Base-by-base conservation (phyloP, 2,888 invertebrate species). In the Xiphydria camelus region DNA sequence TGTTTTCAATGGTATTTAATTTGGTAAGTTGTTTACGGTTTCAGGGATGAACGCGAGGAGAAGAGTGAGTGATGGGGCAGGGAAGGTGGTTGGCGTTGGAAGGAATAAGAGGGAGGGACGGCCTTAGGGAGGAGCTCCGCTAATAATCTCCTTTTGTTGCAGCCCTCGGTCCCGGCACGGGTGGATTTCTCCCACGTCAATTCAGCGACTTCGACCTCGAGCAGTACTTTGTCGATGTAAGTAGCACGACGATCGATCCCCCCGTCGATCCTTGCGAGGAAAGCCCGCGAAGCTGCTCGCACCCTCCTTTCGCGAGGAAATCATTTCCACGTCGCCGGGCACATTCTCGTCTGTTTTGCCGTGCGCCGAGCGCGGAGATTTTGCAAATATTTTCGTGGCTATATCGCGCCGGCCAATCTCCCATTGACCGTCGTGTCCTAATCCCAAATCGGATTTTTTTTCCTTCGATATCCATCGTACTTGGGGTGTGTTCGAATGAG, bases 151-250 rank as follows among this genome's bases (percentile, higher is more conserved):
- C 41, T 42, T 36, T 31, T 41, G 42, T 64, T 65, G 4, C 62
- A 76, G 77, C 73, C 12, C 52, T 76, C 39, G 67, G 68, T 22
- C 45, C 53, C 22, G 57, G 67, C 23, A 45, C 39, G 20, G 21
- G 43, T 5, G 55, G 59, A 17, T 68, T 71, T 45, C 58, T 72
- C 31, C 70, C 73, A 2, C 45, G 31, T 4, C 49, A 57, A 37
- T 66, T 72, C 51, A 67, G 63, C 22, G 59, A 66, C 3, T 59
- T 73, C 45, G 73, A 77, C 52, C 55, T 77, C 57, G 76, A 76
- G 45, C 68, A 74, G 43, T 65, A 66, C 42, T 53, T 78, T 35
- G 52, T 77, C 26, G 75, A 77, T 41, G 78, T 78, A 62, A 75
- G 76, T 73, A 50, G 31, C 15, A 29, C 29, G 12, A 29, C 29